Percentiles rank a stretch among this genome's conserved stretches.
Conservation (phyloP, 2,888 invertebrate genomes). For the Pseudococcus viburni region DNA sequence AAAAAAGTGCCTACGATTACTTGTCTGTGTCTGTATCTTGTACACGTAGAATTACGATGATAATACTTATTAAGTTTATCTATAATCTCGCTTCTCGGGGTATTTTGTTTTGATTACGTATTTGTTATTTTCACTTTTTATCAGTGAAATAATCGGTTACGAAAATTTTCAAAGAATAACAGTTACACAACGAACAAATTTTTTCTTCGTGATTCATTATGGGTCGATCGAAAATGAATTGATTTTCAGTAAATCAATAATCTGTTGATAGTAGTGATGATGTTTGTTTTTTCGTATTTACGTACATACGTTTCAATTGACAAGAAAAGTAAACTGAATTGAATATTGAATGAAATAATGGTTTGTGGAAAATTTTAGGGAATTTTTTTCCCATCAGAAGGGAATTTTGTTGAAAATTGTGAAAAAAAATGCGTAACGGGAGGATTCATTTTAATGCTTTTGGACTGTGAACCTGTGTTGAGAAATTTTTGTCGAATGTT, state of each 20-base stretch:
- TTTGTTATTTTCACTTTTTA: conserved; percentile 23
- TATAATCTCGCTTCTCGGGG: not conserved
- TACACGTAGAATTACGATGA: not conserved
- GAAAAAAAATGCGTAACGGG: not conserved
- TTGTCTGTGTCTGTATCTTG: not conserved
- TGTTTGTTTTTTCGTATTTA: not conserved
- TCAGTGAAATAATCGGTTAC: not conserved
- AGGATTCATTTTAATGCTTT: not conserved
- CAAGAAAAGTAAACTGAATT: not conserved
- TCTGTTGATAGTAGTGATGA: not conserved
- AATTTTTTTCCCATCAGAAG: not conserved
- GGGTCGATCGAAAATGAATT: not conserved
- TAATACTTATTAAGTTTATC: not conserved
- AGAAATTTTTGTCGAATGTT: not conserved
- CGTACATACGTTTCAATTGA: not conserved
- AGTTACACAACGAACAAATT: not conserved
- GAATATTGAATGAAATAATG: not conserved
- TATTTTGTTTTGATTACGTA: not conserved
- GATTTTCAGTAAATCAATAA: not conserved
- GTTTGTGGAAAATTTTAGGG: not conserved
- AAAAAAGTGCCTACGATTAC: too few species aligned
- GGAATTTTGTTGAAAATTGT: not conserved
- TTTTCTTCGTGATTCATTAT: not conserved
- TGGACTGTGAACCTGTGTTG: not conserved
- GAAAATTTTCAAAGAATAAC: not conserved